These are phyloP conservation scores for Drosophila aldrichi DNA, from an alignment of 2,888 invertebrate species.

Conservation along the genomic window DNA sequence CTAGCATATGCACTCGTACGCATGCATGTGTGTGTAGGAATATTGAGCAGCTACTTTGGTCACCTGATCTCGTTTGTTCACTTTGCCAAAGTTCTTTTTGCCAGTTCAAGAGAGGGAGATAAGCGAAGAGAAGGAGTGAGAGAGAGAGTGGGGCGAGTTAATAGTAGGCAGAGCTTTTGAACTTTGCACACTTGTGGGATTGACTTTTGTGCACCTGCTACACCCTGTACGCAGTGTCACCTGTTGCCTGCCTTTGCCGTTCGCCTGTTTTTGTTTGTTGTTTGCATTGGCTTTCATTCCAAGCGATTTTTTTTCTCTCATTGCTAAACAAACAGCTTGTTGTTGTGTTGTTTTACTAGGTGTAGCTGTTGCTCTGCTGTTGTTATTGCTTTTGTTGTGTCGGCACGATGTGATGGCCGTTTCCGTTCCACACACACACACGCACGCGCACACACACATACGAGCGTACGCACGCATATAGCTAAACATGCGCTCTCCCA, in stretches of 20 bases:
- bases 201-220: slow-evolving; percentile 67
- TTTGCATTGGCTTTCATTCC: slow-evolving; percentile 64
- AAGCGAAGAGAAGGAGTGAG: neutral
- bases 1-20: slow-evolving; percentile 1
- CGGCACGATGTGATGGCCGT: slow-evolving; percentile 84
- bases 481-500: slow-evolving; percentile 26
- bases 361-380: slow-evolving; percentile 56
- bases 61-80: slow-evolving; percentile 47
- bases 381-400: slow-evolving; percentile 63
- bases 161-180: slow-evolving; percentile 24
- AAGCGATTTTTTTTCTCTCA: slow-evolving; percentile 47
- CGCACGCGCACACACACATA: slow-evolving; percentile 10
- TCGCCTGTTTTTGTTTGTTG: slow-evolving; percentile 54
- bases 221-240: slow-evolving; percentile 67
- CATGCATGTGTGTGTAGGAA: neutral
- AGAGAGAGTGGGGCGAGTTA: neutral
- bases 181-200: slow-evolving; percentile 38
- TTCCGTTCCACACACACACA: slow-evolving; percentile 78
- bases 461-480: slow-evolving; percentile 13
- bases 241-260: slow-evolving; percentile 56
- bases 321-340: slow-evolving; percentile 79
- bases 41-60: slow-evolving; percentile 26
- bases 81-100: slow-evolving; percentile 13
- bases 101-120: neutral
- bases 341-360: slow-evolving; percentile 72